Evolutionary conservation across 2,888 invertebrate species (phyloP), one percentile per base, ranked within the genome.

Genomic region (Drosophila monieri): DNA sequence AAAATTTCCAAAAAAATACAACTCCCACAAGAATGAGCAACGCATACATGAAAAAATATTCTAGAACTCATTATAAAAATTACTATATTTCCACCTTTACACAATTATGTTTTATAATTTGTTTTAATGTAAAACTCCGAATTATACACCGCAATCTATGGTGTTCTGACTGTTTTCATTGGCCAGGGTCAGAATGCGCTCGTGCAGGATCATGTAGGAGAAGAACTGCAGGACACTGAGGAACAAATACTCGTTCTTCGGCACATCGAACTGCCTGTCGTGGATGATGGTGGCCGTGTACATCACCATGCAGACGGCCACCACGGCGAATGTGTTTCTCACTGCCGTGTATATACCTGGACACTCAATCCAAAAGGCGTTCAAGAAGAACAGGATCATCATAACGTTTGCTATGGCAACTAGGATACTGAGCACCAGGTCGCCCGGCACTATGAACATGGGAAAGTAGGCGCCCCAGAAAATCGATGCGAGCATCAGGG

Each of bases 211-310:
- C 77, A 83, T 85, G 6, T 83, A 71, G 9, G 73, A 68, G 15
- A 83, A 73, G 21, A 83, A 83, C 6, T 85, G 39, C 5, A 78
- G 10, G 1, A 73, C 78, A 48, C 81, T 83, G 1, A 85, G 71
- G n/a, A 71, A 81, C 0, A 84, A 25, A 51, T 74, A 72, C 46
- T 85, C 87, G 14, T 66, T 68, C 43, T 78, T 74, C 6, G 85
- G 76, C 14, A 85, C 80, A 53, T 74, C 59, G 27, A 75, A 78
- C 32, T 85, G 87, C 5, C 87, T 78, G 15, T 81, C 85, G 9
- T 85, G 87, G 18, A 85, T 77, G 1, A 85, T 73, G 35, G 81
- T 78, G 1, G 88, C 81, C 55, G 88, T 75, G 21, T 81, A 83
- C 67, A 78, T 75, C 12, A 85, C 70, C 73, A 78, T 73, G 12